Evolutionary conservation across 2,113 vertebrate genomes (phyloP).

Genomic region (Alexandromys fortis): DNA sequence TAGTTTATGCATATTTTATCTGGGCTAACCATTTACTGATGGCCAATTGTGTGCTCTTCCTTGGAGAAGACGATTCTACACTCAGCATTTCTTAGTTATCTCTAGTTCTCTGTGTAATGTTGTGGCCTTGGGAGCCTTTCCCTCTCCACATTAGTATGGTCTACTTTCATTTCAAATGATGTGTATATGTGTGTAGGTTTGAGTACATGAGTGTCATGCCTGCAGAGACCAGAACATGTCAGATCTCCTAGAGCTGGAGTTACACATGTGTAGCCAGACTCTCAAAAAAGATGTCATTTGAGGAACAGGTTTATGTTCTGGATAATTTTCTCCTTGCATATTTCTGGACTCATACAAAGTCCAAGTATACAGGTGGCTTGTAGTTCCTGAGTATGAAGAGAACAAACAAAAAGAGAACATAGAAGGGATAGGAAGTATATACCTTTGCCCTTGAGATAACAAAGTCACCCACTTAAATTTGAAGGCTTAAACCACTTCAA

Average conservation of each 20-base stretch:
- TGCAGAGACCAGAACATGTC: neutral
- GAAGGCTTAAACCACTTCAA: slow-evolving; percentile 47
- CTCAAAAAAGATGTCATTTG: neutral
- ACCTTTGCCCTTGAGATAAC: neutral
- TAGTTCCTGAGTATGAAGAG: neutral
- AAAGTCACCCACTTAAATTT: neutral
- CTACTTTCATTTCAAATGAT: neutral
- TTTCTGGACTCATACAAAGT: neutral
- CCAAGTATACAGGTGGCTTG: neutral
- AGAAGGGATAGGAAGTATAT: neutral
- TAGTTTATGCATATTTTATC: neutral
- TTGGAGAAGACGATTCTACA: neutral
- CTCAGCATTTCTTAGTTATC: neutral
- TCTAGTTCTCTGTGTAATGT: neutral
- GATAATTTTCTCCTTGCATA: neutral
- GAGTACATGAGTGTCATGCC: neutral
- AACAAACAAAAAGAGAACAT: neutral
- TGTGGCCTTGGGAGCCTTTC: neutral
- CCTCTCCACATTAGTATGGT: neutral
- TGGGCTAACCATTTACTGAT: neutral
- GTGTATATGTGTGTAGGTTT: neutral
- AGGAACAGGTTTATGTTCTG: neutral
- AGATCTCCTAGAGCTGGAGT: neutral
- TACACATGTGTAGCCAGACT: neutral
- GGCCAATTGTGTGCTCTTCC: neutral